Percentiles rank a stretch among this genome's conserved stretches.
These are phyloP conservation scores for Phymastichus coffea DNA, from an alignment of 1,140 invertebrate species.

Conservation along the genomic window DNA sequence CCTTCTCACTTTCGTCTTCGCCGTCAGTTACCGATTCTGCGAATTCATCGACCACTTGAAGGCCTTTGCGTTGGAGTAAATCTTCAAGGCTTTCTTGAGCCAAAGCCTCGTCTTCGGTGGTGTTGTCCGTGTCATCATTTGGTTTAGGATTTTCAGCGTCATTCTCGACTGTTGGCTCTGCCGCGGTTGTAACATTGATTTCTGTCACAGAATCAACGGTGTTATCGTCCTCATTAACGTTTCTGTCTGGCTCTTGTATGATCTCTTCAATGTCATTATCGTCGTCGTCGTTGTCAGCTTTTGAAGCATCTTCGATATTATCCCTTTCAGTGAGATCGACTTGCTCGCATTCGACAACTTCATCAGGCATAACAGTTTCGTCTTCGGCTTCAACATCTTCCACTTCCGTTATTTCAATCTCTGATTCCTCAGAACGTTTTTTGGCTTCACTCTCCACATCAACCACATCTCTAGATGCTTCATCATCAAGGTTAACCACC, in stretches of 20 bases:
- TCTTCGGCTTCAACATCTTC: constrained; percentile 10
- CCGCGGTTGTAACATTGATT: background rate
- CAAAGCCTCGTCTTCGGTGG: constrained; percentile 15
- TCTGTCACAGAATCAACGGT: background rate
- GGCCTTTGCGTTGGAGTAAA: constrained; percentile 26
- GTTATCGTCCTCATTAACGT: background rate
- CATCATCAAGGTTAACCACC: background rate
- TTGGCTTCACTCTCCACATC: background rate
- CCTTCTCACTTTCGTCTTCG: constrained; percentile 19
- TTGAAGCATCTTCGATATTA: background rate
- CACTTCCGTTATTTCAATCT: background rate
- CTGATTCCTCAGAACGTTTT: background rate
- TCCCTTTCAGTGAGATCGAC: background rate
- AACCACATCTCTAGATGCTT: background rate
- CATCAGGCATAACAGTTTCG: background rate
- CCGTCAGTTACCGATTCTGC: constrained; percentile 26
- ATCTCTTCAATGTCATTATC: constrained; percentile 10
- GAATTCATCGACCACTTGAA: constrained; percentile 33
- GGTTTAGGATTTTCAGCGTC: background rate
- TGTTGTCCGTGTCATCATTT: constrained; percentile 2
- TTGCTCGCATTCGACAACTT: background rate
- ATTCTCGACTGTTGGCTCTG: constrained; percentile 2
- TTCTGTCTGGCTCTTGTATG: background rate
- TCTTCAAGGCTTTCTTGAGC: constrained; percentile 31
- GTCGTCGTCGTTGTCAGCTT: background rate